Evolutionary conservation across 2,888 invertebrate species (phyloP).

Genomic region (Drosophila setosimentum): DNA sequence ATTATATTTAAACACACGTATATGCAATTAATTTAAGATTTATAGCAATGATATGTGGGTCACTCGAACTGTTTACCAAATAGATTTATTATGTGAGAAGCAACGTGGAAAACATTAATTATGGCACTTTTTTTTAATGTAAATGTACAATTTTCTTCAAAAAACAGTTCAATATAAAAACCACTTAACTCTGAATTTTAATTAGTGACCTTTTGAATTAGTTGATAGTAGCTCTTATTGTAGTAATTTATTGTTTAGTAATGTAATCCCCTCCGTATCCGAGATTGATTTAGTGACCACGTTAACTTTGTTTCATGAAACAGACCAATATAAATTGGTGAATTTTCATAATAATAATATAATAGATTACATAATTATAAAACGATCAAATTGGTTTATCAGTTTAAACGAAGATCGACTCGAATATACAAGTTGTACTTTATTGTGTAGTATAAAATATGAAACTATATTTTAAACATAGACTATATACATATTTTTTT

Average conservation of each 20-base stretch:
- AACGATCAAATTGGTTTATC: neutral
- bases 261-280: neutral
- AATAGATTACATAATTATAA: too few species aligned
- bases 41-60: constrained; percentile 4
- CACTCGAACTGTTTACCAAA: neutral
- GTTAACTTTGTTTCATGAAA: neutral
- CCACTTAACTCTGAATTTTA: neutral
- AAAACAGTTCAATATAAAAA: neutral
- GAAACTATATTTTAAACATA: neutral
- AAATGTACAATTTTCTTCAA: neutral
- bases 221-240: neutral
- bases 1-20: neutral
- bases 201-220: neutral
- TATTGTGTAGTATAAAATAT: neutral
- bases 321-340: neutral
- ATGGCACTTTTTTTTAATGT: neutral
- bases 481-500: neutral
- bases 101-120: neutral
- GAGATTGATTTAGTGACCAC: neutral
- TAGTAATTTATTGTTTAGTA: neutral
- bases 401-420: neutral
- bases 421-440: neutral
- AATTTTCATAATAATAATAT: neutral
- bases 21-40: constrained; percentile 6
- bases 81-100: neutral